Evolutionary conservation across 2,797 vertebrate genomes (phyloP), one percentile per base, ranked within the genome.

Genomic region (Saguinus oedipus): DNA sequence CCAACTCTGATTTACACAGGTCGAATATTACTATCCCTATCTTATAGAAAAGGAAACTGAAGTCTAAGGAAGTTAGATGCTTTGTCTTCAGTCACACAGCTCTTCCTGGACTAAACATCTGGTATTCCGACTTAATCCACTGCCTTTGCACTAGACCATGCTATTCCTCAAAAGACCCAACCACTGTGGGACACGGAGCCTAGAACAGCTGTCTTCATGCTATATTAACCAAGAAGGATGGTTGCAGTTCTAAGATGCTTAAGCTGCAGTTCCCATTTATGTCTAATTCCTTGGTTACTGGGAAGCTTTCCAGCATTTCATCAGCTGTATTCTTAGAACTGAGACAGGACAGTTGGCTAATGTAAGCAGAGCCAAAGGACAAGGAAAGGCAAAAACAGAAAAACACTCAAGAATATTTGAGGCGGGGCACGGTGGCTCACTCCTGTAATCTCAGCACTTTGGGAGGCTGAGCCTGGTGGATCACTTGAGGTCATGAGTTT

Each of bases 261-360:
- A 91, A 81, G 33, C 26, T 96, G 72, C 70, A 84, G 53, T 96
- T 94, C 89, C 64, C 44, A 83, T 50, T 36, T 30, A 42, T 78
- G 44, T 36, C 55, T 81, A 74, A 81, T 76, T 83, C 76, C 91
- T 84, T n/a, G 17, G 74, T 50, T 84, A 80, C 79, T 89, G 36
- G 88, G 68, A 72, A 96, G 84, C 39, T 48, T 88, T 88, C 78
- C 82, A 91, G 68, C 27, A 48, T 36, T 87, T 68, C 79, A 53
- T 88, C 55, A 75, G 30, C 79, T 94, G 6, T 92, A 74, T 75
- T 83, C 48, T 61, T 57, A 39, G 11, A 88, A 14, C 11, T 27
- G n/a, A 68, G 39, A 75, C 3, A 79, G 80, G 24, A 48, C 36
- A 96, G 30, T 17, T 92, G 42, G 81, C 81, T 87, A 70, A 76